These are phyloP conservation scores for Allophyes oxyacanthae DNA, from an alignment of 2,888 invertebrate species.

Conservation along the genomic window DNA sequence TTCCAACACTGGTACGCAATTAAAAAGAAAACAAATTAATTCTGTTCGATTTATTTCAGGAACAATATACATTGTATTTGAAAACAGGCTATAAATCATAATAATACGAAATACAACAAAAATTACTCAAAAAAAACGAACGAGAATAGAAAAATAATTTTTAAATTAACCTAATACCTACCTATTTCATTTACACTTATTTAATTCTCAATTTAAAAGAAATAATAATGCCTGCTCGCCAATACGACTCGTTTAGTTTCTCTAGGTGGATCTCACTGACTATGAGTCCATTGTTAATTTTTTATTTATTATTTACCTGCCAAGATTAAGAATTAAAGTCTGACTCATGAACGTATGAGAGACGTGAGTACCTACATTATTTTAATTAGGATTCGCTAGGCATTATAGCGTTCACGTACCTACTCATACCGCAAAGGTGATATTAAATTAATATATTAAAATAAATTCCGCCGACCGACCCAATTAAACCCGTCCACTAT, in stretches of 20 bases:
- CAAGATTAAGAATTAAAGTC: background rate
- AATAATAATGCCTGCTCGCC: too few species aligned
- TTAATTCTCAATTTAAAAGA: background rate
- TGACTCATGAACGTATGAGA: background rate
- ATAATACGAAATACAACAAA: too few species aligned
- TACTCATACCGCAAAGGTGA: slow-evolving; percentile 1
- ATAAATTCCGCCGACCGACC: slow-evolving; percentile 19
- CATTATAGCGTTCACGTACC: background rate
- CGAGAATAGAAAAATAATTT: too few species aligned
- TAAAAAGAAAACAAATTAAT: slow-evolving; percentile 16
- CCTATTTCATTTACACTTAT: too few species aligned
- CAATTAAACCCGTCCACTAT: slow-evolving; percentile 32
- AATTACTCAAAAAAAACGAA: too few species aligned
- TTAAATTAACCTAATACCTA: too few species aligned
- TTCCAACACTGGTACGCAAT: slow-evolving; percentile 4
- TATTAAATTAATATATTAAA: slow-evolving; percentile 27
- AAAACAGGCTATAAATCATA: too few species aligned
- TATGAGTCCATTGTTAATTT: too few species aligned
- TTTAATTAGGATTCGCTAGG: background rate
- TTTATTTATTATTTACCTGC: too few species aligned
- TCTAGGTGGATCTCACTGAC: background rate
- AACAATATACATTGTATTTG: too few species aligned
- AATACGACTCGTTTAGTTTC: background rate
- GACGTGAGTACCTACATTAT: background rate
- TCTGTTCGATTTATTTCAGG: too few species aligned